Percentiles rank a stretch among this genome's conserved stretches.
phyloP scores from a whole-genome alignment of 2,113 vertebrate genomes.

The Calypte anna region DNA sequence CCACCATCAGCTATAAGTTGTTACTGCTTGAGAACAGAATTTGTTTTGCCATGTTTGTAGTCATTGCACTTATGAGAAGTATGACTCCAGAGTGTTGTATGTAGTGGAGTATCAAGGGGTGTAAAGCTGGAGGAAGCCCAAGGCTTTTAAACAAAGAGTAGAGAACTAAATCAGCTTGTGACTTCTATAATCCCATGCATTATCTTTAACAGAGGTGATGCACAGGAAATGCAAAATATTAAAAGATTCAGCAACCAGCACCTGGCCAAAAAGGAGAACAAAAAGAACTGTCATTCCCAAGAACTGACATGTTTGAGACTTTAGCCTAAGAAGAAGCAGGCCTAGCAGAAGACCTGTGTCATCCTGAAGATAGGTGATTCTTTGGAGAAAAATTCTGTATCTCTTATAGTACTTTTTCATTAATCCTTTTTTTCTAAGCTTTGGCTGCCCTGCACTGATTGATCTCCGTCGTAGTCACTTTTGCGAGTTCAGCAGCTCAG shows the following conservation, averaged over 20 bases:
- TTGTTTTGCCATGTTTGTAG: neutral
- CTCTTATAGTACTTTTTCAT: neutral
- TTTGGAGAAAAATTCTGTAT: neutral
- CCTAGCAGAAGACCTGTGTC: neutral
- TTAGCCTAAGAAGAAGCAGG: neutral
- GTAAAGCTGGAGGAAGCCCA: neutral
- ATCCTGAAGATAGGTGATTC: neutral
- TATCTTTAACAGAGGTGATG: neutral
- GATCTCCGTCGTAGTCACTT: neutral
- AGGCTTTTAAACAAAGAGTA: neutral
- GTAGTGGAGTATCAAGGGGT: neutral
- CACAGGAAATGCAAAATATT: neutral
- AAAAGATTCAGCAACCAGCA: neutral
- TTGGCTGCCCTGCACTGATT: neutral
- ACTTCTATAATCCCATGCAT: neutral
- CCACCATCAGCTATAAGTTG: neutral
- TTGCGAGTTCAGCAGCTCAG: neutral
- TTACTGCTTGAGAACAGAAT: neutral
- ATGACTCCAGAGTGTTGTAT: neutral
- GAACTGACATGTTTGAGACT: neutral
- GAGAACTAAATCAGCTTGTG: neutral
- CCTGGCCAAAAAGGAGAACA: neutral
- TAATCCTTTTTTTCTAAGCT: neutral
- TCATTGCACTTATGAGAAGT: neutral
- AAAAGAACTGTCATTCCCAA: neutral